phyloP scores from a whole-genome alignment of 2,113 vertebrate genomes.

The Picathartes gymnocephalus region DNA sequence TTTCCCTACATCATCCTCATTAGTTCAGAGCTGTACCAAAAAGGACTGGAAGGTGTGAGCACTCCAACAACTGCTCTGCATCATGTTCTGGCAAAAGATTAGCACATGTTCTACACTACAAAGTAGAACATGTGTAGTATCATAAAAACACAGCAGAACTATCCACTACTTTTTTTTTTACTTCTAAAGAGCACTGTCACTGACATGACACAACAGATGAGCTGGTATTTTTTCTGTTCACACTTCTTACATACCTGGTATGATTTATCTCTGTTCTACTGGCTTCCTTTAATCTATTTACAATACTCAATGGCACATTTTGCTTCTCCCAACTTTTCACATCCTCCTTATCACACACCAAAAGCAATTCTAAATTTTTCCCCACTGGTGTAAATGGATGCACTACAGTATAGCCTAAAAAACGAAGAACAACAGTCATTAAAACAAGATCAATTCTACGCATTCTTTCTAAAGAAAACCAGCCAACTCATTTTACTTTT shows the following conservation, averaged over 20 bases:
- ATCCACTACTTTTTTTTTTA: not conserved
- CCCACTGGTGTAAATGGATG: conserved; percentile 81
- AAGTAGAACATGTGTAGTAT: no score
- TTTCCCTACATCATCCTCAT: not conserved
- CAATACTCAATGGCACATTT: conserved; percentile 67
- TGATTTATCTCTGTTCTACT: conserved; percentile 75
- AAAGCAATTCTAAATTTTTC: conserved; percentile 77
- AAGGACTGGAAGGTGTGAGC: not conserved
- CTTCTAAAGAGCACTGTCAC: not conserved
- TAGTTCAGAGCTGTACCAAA: not conserved
- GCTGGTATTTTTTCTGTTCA: not conserved
- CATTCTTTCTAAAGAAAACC: not conserved
- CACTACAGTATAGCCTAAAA: conserved; percentile 79
- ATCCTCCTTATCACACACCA: conserved; percentile 69
- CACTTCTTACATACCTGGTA: conserved; percentile 70
- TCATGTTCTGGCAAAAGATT: not conserved
- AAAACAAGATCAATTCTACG: not conserved
- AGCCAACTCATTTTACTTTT: not conserved
- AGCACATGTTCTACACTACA: not conserved
- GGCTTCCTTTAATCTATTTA: conserved; percentile 30
- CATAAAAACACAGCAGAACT: not conserved
- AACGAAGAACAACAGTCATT: not conserved
- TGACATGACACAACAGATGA: not conserved
- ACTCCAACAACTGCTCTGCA: not conserved
- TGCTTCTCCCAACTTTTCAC: conserved; percentile 77